A percentile compares a stretch with the other conserved stretches of the same genome.
Conservation (phyloP, 2,113 vertebrate species). For the Varanus salvator region DNA sequence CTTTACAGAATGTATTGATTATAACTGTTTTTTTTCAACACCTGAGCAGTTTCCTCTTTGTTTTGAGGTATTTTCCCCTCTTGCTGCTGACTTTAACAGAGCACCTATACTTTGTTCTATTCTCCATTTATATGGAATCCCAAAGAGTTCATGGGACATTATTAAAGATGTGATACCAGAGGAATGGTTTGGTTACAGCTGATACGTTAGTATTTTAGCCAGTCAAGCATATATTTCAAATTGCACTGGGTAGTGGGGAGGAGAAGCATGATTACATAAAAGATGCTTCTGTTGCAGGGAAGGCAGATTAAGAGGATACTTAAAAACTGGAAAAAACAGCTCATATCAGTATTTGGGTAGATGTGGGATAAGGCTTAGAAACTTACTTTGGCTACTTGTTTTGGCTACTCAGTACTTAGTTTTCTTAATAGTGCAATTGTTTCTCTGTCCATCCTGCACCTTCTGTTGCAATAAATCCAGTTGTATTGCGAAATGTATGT, state of each 20-base stretch:
- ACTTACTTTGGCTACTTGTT: constrained; percentile 33
- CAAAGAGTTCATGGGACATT: not conserved
- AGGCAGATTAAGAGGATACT: constrained; percentile 19
- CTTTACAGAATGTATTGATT: too few species aligned
- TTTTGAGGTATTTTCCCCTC: too few species aligned
- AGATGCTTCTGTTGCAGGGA: not conserved
- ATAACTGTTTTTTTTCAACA: too few species aligned
- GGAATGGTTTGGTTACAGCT: not conserved
- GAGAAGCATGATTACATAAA: not conserved
- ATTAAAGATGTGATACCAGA: not conserved
- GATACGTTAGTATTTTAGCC: constrained; percentile 20
- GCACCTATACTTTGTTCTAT: not conserved
- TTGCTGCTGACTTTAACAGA: not conserved
- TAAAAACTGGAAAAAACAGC: constrained; percentile 31
- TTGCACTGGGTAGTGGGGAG: not conserved
- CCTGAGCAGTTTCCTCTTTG: too few species aligned
- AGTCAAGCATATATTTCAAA: constrained; percentile 12
- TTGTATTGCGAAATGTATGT: constrained; percentile 13
- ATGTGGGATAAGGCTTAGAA: constrained; percentile 16
- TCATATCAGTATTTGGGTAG: constrained; percentile 21
- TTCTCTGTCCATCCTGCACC: constrained; percentile 22
- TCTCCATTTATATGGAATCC: fast-evolving
- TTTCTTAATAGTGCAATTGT: constrained; percentile 27
- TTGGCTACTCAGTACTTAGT: constrained; percentile 4
- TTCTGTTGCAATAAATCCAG: not conserved